Conservation (phyloP, 2,797 vertebrate genomes). For the Hypotaenidia okinawae region DNA sequence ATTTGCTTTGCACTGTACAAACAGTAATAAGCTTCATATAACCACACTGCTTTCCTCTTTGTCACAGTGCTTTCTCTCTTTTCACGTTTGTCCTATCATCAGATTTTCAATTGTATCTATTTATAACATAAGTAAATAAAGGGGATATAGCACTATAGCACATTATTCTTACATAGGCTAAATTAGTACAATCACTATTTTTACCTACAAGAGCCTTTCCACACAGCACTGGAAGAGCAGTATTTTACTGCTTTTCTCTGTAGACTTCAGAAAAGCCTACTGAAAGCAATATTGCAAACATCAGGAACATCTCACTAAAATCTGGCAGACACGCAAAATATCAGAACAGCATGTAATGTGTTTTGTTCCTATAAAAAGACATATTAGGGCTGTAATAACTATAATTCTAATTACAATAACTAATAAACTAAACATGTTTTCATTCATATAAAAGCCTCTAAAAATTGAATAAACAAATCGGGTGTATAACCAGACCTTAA, state of each 20-base stretch:
- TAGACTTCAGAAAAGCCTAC: neutral
- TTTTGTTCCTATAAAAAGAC: neutral
- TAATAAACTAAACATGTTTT: neutral
- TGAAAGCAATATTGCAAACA: neutral
- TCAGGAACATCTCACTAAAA: neutral
- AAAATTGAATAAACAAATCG: neutral
- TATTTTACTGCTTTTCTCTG: neutral
- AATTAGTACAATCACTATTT: neutral
- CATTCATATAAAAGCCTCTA: neutral
- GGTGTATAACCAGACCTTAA: neutral
- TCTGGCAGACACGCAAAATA: neutral
- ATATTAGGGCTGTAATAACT: neutral
- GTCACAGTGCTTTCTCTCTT: neutral
- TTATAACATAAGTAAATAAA: conserved; percentile 47
- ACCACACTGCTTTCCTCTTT: neutral
- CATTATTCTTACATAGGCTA: neutral
- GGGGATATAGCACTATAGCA: conserved; percentile 55
- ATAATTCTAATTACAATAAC: neutral
- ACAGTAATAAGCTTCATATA: neutral
- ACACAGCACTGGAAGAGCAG: neutral
- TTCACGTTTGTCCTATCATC: neutral
- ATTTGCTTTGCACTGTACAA: neutral
- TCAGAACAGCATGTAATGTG: neutral
- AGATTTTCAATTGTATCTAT: neutral
- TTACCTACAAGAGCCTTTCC: neutral